These are phyloP conservation scores for Theodoxus fluviatilis DNA, from an alignment of 2,888 invertebrate species.

Conservation along the genomic window DNA sequence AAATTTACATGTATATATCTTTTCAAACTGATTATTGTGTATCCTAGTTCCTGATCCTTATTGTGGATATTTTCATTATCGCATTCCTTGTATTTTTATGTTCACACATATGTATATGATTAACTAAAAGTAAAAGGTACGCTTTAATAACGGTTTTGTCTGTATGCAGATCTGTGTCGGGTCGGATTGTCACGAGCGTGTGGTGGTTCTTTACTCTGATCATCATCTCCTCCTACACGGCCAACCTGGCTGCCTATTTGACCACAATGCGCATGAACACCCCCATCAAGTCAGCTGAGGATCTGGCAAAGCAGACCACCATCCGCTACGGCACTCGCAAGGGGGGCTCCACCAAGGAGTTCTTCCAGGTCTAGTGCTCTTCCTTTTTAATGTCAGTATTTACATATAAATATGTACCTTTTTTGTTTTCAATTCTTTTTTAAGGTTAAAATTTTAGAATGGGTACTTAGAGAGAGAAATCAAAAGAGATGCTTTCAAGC, in stretches of 20 bases:
- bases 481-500: no score
- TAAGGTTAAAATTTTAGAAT: no score
- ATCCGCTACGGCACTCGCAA: slow-evolving; percentile 74
- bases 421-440: no score
- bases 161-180: slow-evolving; percentile 77
- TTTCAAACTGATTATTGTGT: no score
- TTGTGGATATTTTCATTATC: no score
- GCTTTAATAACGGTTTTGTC: background rate
- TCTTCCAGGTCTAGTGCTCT: slow-evolving; percentile 84
- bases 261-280: slow-evolving; percentile 96
- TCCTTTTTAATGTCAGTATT: no score
- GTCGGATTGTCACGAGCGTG: slow-evolving; percentile 94
- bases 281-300: slow-evolving; percentile 90
- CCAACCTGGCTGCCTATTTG: slow-evolving; percentile 91
- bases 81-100: no score
- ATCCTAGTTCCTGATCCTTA: no score
- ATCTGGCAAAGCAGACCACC: slow-evolving; percentile 79
- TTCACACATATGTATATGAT: no score
- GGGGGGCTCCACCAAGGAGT: slow-evolving; percentile 83
- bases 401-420: no score
- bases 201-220: slow-evolving; percentile 99
- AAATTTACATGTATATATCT: no score
- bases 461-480: no score
- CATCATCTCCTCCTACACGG: slow-evolving; percentile 96
- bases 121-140: background rate